These are phyloP conservation scores for Hydrocynus forskahlii DNA, from an alignment of 2,797 vertebrate genomes.

Conservation along the genomic window DNA sequence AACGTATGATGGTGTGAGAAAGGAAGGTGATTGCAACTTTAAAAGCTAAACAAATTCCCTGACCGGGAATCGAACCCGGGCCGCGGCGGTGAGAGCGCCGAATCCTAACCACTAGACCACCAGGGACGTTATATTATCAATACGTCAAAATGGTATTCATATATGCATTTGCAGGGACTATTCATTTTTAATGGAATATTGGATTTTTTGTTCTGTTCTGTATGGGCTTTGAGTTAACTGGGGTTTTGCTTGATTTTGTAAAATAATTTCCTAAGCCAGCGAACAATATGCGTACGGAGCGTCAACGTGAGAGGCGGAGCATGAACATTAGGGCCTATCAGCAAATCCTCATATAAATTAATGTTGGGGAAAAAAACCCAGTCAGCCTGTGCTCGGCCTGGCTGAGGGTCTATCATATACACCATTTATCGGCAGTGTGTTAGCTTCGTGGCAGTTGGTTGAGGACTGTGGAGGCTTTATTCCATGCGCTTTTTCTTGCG, in stretches of 20 bases:
- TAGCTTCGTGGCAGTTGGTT: neutral
- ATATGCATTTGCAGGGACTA: no score
- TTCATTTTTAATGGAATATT: no score
- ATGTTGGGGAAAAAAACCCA: slow-evolving; percentile 6
- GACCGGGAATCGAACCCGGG: slow-evolving; percentile 78
- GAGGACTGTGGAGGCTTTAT: neutral
- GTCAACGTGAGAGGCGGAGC: slow-evolving; percentile 21
- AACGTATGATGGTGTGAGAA: no score
- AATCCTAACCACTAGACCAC: slow-evolving; percentile 83
- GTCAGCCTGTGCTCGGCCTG: neutral
- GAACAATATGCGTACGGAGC: no score
- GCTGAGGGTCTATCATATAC: neutral
- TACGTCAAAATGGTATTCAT: no score
- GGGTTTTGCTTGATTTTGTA: no score
- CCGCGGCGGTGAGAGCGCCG: slow-evolving; percentile 75
- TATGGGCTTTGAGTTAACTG: no score
- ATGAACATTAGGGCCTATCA: slow-evolving; percentile 38
- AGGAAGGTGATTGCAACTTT: no score
- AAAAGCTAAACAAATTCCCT: slow-evolving; percentile 63
- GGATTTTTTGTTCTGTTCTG: no score
- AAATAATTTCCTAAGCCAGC: no score
- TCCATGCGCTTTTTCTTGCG: neutral
- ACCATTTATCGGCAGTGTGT: neutral
- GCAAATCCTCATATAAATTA: slow-evolving; percentile 24
- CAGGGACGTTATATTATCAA: no score